Evolutionary conservation across 2,888 invertebrate species (phyloP).

Genomic region (Xylota segnis): DNA sequence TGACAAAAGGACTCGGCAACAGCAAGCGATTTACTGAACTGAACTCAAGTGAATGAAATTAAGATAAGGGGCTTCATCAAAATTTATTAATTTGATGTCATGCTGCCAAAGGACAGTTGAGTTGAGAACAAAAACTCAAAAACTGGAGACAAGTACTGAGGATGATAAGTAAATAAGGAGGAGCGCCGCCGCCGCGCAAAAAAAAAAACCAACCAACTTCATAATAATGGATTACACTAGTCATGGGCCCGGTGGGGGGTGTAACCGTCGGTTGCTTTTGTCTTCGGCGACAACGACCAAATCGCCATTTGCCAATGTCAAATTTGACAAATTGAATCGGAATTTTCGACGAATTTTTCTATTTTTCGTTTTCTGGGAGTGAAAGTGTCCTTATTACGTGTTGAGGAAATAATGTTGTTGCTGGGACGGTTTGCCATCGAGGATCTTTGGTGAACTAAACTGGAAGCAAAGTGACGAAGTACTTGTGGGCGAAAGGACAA

Average conservation of each 20-base stretch:
- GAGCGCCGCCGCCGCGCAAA: neutral
- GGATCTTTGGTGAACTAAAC: slow-evolving; percentile 34
- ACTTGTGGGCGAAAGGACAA: neutral
- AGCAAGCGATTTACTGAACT: slow-evolving; percentile 31
- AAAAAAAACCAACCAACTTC: slow-evolving; percentile 34
- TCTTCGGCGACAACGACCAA: slow-evolving; percentile 15
- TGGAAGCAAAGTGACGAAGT: neutral
- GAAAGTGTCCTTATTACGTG: neutral
- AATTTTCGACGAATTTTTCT: neutral
- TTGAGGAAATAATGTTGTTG: slow-evolving; percentile 9
- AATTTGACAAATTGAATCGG: slow-evolving; percentile 63
- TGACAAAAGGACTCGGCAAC: neutral
- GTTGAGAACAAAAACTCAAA: neutral
- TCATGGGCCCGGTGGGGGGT: neutral
- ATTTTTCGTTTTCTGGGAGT: neutral
- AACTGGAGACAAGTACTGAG: neutral
- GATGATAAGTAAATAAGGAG: slow-evolving; percentile 15
- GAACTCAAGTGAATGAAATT: slow-evolving; percentile 12
- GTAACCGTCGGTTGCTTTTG: neutral
- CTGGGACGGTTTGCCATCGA: slow-evolving; percentile 21
- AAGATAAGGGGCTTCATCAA: slow-evolving; percentile 40
- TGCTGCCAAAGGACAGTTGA: slow-evolving; percentile 22
- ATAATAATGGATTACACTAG: slow-evolving; percentile 40
- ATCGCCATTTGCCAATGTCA: slow-evolving; percentile 62
- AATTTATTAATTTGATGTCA: slow-evolving; percentile 60